Evolutionary conservation across 2,797 vertebrate genomes (phyloP).

Genomic region (Syngnathus acus): DNA sequence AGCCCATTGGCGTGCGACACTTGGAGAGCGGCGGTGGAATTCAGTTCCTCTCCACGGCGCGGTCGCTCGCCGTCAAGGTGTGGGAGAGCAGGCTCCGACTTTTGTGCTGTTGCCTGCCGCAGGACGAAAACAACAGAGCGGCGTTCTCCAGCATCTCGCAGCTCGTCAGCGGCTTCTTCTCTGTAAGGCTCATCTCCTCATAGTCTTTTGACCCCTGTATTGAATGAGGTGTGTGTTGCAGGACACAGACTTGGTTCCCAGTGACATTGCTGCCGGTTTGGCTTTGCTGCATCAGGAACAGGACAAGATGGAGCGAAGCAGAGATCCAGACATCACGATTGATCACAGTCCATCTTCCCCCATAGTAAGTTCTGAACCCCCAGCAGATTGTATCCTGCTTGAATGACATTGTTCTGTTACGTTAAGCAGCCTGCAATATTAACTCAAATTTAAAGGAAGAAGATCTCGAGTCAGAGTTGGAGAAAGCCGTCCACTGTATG

Average conservation of each 20-base stretch:
- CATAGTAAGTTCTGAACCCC: constrained; percentile 61
- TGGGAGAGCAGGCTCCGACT: constrained; percentile 89
- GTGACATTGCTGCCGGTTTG: constrained; percentile 92
- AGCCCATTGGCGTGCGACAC: constrained; percentile 52
- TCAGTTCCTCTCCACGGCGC: constrained; percentile 81
- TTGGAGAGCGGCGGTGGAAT: constrained; percentile 78
- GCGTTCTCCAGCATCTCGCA: constrained; percentile 87
- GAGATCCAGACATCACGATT: constrained; percentile 72
- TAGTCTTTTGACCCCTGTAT: not conserved
- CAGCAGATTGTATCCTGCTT: not conserved
- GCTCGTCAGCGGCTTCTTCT: constrained; percentile 86
- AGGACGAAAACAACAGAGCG: constrained; percentile 81
- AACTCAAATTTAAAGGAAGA: constrained; percentile 59
- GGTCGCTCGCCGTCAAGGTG: constrained; percentile 78
- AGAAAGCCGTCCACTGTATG: constrained; percentile 87
- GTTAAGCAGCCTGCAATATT: not conserved
- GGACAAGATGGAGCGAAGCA: constrained; percentile 76
- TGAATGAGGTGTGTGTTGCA: constrained; percentile 38
- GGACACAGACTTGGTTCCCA: constrained; percentile 95
- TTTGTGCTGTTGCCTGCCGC: constrained; percentile 86
- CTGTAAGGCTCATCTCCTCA: constrained; percentile 60
- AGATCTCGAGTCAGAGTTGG: constrained; percentile 81
- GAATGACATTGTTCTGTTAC: not conserved
- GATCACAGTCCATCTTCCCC: constrained; percentile 69
- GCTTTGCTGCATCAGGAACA: constrained; percentile 93